Percentiles rank a stretch among this genome's conserved stretches.
These are phyloP conservation scores for Fistularia commersonii DNA, from an alignment of 2,797 vertebrate species.

Conservation along the genomic window DNA sequence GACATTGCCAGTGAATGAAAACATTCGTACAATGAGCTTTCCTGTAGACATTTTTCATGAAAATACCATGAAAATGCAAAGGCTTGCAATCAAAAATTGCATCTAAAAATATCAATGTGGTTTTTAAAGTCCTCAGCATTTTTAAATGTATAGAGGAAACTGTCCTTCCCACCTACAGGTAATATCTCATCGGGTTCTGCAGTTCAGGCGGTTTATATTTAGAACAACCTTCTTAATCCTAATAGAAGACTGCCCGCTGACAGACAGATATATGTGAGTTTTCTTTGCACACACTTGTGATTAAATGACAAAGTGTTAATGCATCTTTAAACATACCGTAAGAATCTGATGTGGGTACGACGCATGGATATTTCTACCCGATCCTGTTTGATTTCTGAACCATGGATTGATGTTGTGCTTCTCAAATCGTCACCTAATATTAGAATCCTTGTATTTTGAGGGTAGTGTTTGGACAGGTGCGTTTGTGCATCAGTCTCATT, in stretches of 20 bases:
- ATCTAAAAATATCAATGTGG: too few species aligned
- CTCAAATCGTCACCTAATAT: not conserved
- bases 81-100: too few species aligned
- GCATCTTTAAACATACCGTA: not conserved
- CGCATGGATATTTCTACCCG: not conserved
- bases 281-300: not conserved
- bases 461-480: slow-evolving; percentile 31
- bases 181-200: slow-evolving; percentile 1
- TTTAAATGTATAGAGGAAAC: too few species aligned
- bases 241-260: slow-evolving; percentile 28
- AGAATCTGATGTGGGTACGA: not conserved
- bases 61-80: too few species aligned
- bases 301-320: slow-evolving; percentile 6
- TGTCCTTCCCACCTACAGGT: too few species aligned
- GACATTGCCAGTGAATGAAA: too few species aligned
- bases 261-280: not conserved
- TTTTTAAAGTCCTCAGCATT: too few species aligned
- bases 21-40: too few species aligned
- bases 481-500: slow-evolving; percentile 20
- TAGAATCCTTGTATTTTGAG: slow-evolving; percentile 5
- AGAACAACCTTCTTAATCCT: slow-evolving; percentile 30
- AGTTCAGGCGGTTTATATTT: slow-evolving; percentile 23
- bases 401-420: not conserved
- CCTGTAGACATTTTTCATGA: too few species aligned
- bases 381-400: slow-evolving; percentile 1